A percentile compares a stretch with the other conserved stretches of the same genome.
Conservation (phyloP, 2,888 invertebrate species). For the Cheilosia variabilis region DNA sequence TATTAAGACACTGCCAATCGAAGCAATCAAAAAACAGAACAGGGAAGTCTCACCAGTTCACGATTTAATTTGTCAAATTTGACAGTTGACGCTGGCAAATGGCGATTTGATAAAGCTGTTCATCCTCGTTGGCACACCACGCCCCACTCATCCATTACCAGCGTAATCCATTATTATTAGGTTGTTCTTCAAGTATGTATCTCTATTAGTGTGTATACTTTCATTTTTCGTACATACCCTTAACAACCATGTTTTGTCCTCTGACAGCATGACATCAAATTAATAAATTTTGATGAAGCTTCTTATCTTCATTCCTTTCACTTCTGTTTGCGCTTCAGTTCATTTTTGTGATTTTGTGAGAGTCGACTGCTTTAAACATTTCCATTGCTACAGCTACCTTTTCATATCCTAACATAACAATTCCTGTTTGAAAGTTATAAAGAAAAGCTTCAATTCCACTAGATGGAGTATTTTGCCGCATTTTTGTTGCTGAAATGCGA, state of each 20-base stretch:
- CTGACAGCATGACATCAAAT: slow-evolving; percentile 51
- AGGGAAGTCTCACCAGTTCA: background rate
- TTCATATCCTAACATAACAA: too few relatives aligned
- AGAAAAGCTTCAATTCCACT: too few relatives aligned
- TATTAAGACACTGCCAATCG: background rate
- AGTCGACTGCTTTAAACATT: slow-evolving; percentile 5
- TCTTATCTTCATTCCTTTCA: slow-evolving; percentile 17
- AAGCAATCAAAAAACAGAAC: background rate
- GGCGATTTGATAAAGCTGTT: slow-evolving; percentile 47
- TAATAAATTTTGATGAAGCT: slow-evolving; percentile 47
- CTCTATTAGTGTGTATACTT: background rate
- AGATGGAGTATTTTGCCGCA: too few relatives aligned
- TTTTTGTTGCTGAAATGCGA: too few relatives aligned
- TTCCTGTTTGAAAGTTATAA: too few relatives aligned
- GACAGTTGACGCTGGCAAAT: slow-evolving; percentile 57
- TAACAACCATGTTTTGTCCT: background rate
- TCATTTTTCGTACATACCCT: background rate
- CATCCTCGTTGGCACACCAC: slow-evolving; percentile 2
- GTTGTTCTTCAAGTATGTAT: slow-evolving; percentile 9
- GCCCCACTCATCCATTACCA: background rate
- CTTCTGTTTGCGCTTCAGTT: slow-evolving; percentile 25
- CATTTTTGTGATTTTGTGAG: background rate
- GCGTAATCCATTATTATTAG: slow-evolving; percentile 40
- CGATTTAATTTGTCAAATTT: slow-evolving; percentile 63
- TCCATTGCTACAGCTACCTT: background rate